A percentile compares a stretch with the other conserved stretches of the same genome.
phyloP scores from a whole-genome alignment of 2,113 vertebrate species.

The Lethenteron reissneri region DNA sequence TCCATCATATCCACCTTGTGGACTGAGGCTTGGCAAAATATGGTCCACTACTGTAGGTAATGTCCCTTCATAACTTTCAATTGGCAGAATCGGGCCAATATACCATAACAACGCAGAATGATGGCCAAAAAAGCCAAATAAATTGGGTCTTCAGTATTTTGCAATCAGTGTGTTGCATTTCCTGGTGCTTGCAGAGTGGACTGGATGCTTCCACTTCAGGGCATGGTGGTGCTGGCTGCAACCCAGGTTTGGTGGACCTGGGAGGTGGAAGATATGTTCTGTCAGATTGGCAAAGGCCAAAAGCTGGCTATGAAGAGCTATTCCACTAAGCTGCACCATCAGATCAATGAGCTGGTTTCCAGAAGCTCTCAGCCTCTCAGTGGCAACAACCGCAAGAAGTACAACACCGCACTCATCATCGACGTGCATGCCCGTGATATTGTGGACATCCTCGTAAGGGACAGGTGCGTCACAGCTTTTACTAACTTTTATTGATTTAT shows the following conservation, averaged over 20 bases:
- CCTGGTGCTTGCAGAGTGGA: constrained; percentile 22
- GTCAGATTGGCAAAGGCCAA: constrained; percentile 37
- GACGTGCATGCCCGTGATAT: constrained; percentile 87
- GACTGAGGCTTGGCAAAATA: neutral
- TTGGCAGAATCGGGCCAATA: neutral
- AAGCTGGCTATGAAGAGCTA: constrained; percentile 57
- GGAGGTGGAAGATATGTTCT: constrained; percentile 75
- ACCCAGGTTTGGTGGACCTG: constrained; percentile 97
- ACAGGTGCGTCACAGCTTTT: constrained; percentile 26
- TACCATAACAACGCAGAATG: neutral
- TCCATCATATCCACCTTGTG: neutral
- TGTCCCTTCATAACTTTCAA: neutral
- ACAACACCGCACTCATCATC: constrained; percentile 82
- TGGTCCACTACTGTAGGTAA: neutral
- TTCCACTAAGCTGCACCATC: constrained; percentile 53
- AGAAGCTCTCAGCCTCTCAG: constrained; percentile 42
- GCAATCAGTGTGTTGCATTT: neutral
- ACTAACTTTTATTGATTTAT: too few species aligned
- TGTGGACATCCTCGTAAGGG: constrained; percentile 51
- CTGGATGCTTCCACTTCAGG: constrained; percentile 82
- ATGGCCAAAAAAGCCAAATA: neutral
- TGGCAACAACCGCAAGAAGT: constrained; percentile 60
- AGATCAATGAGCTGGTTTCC: constrained; percentile 61
- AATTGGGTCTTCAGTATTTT: neutral
- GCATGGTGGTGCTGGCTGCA: constrained; percentile 75